Conservation (phyloP, 2,888 invertebrate species). For the Craniophora ligustri region DNA sequence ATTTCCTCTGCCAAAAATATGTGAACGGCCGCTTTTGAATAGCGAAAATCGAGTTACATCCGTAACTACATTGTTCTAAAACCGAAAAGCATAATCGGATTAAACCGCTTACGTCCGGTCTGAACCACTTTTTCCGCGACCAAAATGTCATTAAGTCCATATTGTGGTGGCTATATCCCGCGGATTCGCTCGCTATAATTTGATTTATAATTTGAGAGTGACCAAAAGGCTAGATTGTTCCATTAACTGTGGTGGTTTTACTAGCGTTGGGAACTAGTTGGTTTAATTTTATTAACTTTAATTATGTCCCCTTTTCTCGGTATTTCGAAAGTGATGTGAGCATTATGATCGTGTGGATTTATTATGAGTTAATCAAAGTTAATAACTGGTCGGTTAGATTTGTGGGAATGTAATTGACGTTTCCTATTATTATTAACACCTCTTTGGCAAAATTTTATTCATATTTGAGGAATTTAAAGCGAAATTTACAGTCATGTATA, state of each 20-base stretch:
- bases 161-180: slow-evolving; percentile 25
- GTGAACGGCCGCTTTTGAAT: slow-evolving; percentile 1
- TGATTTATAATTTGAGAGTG: slow-evolving; percentile 45
- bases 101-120: slow-evolving; percentile 37
- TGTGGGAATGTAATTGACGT: neutral
- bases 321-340: slow-evolving; percentile 32
- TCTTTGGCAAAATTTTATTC: too few relatives aligned
- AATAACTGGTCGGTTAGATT: slow-evolving; percentile 11
- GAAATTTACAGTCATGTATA: too few relatives aligned
- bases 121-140: slow-evolving; percentile 32
- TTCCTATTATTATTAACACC: neutral
- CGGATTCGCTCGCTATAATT: slow-evolving; percentile 37
- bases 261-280: slow-evolving; percentile 36
- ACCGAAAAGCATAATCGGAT: slow-evolving; percentile 35
- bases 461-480: too few relatives aligned
- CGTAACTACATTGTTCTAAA: slow-evolving; percentile 39
- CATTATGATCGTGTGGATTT: slow-evolving; percentile 33
- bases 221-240: slow-evolving; percentile 26
- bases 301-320: slow-evolving; percentile 42
- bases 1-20: neutral
- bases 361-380: neutral
- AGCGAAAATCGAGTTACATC: slow-evolving; percentile 11
- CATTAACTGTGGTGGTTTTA: slow-evolving; percentile 46
- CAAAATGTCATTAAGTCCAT: slow-evolving; percentile 34
- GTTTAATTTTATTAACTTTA: slow-evolving; percentile 46